Conservation (phyloP, 1,140 invertebrate species). For the Ips nitidus region DNA sequence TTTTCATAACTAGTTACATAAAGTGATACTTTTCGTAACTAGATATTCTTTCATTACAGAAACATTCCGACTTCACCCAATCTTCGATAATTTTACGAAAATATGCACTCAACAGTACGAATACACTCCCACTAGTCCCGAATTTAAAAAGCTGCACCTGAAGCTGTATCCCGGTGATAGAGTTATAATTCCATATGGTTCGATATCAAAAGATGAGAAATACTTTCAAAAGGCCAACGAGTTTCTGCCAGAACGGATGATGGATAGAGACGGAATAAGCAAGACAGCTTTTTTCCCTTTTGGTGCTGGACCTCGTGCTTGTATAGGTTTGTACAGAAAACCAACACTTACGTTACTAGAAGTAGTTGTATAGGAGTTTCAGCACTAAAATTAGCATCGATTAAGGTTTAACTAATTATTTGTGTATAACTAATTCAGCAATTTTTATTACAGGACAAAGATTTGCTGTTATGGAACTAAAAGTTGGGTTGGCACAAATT, state of each 20-base stretch:
- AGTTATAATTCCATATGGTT: conserved; percentile 51
- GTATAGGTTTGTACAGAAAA: conserved; percentile 19
- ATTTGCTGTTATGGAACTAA: conserved; percentile 29
- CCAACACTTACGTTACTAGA: too few species aligned
- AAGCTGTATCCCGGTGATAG: conserved; percentile 43
- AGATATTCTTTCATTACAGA: conserved; percentile 5
- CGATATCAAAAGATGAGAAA: conserved; percentile 61
- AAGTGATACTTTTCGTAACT: too few species aligned
- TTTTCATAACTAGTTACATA: too few species aligned
- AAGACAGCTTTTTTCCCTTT: conserved; percentile 18
- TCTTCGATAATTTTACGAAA: conserved; percentile 14
- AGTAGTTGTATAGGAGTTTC: too few species aligned
- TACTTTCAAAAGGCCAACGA: conserved; percentile 63
- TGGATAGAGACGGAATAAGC: conserved; percentile 43
- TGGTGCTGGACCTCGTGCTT: conserved; percentile 16
- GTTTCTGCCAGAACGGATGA: conserved; percentile 59
- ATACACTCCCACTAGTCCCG: conserved; percentile 16
- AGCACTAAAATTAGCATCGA: too few species aligned
- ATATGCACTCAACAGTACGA: conserved; percentile 8
- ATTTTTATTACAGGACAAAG: conserved; percentile 25
- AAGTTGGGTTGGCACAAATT: conserved; percentile 15
- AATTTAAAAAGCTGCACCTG: conserved; percentile 50
- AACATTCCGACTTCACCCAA: conserved; percentile 2
- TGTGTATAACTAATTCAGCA: background rate
- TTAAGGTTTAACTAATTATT: too few species aligned